Conservation (phyloP, 2,888 invertebrate genomes). For the Theretra japonica region DNA sequence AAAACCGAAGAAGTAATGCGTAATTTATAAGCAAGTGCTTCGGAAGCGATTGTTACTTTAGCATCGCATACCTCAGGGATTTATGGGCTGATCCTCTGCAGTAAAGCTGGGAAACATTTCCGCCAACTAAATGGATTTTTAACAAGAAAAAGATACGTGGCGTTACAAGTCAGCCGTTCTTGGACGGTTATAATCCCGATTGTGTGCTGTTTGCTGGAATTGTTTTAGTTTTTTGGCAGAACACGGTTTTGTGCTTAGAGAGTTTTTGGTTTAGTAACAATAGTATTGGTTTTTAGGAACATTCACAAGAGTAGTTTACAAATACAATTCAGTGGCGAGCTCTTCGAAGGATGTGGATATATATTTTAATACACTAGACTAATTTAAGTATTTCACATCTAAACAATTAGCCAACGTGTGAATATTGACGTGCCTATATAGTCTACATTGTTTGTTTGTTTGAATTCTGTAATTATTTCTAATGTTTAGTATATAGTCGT, state of each 20-base stretch:
- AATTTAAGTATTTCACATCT: too few species aligned
- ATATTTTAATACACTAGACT: too few species aligned
- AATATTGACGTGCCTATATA: too few species aligned
- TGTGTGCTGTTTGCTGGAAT: background rate
- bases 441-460: too few species aligned
- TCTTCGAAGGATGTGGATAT: too few species aligned
- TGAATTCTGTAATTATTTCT: too few species aligned
- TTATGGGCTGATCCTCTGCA: conserved; percentile 29
- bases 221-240: background rate
- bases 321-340: too few species aligned
- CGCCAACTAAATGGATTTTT: conserved; percentile 20
- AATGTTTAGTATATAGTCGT: too few species aligned
- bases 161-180: background rate
- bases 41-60: background rate
- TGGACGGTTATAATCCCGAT: conserved; percentile 10
- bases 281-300: too few species aligned
- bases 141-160: conserved; percentile 22
- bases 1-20: background rate
- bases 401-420: too few species aligned
- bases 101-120: conserved; percentile 5
- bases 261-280: too few species aligned
- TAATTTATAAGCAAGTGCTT: conserved; percentile 7
- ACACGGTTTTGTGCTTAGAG: background rate
- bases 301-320: too few species aligned
- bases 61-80: background rate